Conservation (phyloP, 2,113 vertebrate genomes). For the Fukomys damarensis region DNA sequence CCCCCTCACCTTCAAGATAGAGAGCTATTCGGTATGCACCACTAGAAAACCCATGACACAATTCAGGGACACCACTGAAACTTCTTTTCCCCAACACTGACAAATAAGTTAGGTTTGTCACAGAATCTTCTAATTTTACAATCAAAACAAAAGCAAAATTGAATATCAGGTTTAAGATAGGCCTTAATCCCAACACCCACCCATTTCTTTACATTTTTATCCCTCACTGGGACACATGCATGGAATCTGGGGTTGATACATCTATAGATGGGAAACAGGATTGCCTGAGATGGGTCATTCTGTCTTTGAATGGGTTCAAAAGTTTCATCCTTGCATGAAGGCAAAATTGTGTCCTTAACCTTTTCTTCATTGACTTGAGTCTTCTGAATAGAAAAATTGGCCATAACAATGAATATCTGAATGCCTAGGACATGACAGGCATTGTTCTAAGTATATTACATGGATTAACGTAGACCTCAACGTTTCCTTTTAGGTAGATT, state of each 20-base stretch:
- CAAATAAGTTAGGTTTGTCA: not conserved
- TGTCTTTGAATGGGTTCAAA: not conserved
- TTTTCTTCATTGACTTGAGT: not conserved
- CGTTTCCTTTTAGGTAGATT: not conserved
- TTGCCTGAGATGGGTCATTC: not conserved
- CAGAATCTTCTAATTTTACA: not conserved
- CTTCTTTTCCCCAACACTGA: not conserved
- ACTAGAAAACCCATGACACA: not conserved
- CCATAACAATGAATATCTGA: not conserved
- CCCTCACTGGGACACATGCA: not conserved
- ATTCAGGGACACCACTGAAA: not conserved
- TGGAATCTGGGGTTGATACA: not conserved
- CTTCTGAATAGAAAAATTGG: not conserved
- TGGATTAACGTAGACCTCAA: not conserved
- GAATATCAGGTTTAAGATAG: not conserved
- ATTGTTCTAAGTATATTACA: not conserved
- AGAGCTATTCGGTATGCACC: not conserved
- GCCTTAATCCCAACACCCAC: not conserved
- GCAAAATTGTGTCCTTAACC: constrained; percentile 5
- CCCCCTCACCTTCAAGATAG: not conserved
- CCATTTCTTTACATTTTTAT: not conserved
- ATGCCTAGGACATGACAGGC: not conserved
- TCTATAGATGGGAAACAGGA: not conserved
- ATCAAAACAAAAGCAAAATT: constrained; percentile 32
- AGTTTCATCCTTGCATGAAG: not conserved